phyloP scores from a whole-genome alignment of 64 coral and sea anemone species.

The Pocillopora damicornis region DNA sequence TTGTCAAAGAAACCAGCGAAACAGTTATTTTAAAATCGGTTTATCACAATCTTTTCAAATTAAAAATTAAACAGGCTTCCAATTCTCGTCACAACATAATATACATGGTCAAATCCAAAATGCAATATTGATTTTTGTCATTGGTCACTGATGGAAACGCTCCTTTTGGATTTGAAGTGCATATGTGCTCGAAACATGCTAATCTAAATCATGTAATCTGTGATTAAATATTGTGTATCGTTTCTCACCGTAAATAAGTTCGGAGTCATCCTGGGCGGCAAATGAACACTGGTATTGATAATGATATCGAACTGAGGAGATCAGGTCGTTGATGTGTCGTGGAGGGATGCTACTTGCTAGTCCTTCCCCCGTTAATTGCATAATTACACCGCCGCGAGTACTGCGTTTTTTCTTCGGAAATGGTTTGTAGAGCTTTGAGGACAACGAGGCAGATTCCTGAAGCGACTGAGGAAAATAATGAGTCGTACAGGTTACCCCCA shows the following conservation, averaged over 20 bases:
- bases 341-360: conserved; percentile 24
- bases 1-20: no score
- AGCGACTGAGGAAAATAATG: conserved; percentile 1
- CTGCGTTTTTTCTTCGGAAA: conserved; percentile 14
- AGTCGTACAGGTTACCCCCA: conserved; percentile 8
- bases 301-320: conserved; percentile 36
- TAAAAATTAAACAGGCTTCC: no score
- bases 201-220: no score
- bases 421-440: conserved; percentile 23
- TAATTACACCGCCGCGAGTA: conserved; percentile 17
- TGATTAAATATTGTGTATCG: background rate
- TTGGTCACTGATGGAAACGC: no score
- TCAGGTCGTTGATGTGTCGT: conserved; percentile 29
- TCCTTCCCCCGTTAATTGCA: conserved; percentile 59
- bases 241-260: conserved; percentile 46
- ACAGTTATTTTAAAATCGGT: no score
- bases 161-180: no score
- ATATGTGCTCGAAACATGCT: no score
- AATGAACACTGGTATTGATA: conserved; percentile 54
- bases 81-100: no score
- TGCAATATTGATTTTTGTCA: no score
- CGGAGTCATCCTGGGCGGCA: conserved; percentile 44
- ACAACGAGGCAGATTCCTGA: background rate
- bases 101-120: no score
- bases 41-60: no score